phyloP scores from a whole-genome alignment of 2,888 invertebrate genomes.

The Drosophila pseudotakahashii region DNA sequence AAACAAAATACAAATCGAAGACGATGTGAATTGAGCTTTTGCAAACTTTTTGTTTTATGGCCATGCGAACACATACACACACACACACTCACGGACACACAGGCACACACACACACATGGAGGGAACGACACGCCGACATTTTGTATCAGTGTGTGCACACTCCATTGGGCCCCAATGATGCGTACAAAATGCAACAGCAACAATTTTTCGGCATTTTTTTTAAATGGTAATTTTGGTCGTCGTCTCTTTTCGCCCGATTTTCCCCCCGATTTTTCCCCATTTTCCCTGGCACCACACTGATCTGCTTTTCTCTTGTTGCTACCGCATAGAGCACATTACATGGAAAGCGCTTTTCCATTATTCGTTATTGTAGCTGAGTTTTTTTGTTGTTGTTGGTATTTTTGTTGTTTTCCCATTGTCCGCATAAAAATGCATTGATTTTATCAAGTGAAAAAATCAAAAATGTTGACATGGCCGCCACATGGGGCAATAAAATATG shows the following conservation, averaged over 20 bases:
- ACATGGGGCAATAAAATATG: slow-evolving; percentile 46
- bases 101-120: slow-evolving; percentile 24
- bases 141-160: slow-evolving; percentile 81
- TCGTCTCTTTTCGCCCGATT: slow-evolving; percentile 12
- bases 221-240: slow-evolving; percentile 66
- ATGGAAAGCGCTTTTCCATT: slow-evolving; percentile 52
- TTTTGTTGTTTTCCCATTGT: slow-evolving; percentile 44
- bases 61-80: slow-evolving; percentile 36
- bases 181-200: slow-evolving; percentile 81
- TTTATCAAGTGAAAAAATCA: slow-evolving; percentile 71
- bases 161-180: slow-evolving; percentile 82
- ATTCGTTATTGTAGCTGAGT: slow-evolving; percentile 22
- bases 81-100: slow-evolving; percentile 1
- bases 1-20: slow-evolving; percentile 59
- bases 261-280: slow-evolving; percentile 3
- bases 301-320: slow-evolving; percentile 40
- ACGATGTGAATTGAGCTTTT: slow-evolving; percentile 39
- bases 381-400: slow-evolving; percentile 18
- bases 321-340: slow-evolving; percentile 56
- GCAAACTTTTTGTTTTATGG: slow-evolving; percentile 63
- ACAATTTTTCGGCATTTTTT: slow-evolving; percentile 67
- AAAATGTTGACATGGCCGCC: slow-evolving; percentile 68
- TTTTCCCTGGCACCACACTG: neutral
- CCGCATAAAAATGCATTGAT: slow-evolving; percentile 61
- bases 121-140: slow-evolving; percentile 58